A percentile compares a stretch with the other conserved stretches of the same genome.
Evolutionary conservation across 2,888 invertebrate species (phyloP).

Genomic region (Serripes groenlandicus): DNA sequence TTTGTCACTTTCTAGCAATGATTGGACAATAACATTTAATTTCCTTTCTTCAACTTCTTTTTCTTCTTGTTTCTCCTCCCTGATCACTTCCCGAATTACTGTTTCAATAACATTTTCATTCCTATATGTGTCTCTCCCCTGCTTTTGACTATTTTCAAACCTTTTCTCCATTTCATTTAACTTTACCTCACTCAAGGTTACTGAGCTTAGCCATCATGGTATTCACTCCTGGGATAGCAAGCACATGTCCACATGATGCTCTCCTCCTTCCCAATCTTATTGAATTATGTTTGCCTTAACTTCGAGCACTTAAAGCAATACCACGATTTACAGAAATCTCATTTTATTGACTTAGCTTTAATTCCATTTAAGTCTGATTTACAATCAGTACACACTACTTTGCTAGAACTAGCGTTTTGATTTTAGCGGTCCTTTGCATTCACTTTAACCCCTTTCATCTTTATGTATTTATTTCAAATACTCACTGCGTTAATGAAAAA

Average conservation of each 20-base stretch:
- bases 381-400: background rate
- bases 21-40: conserved; percentile 1
- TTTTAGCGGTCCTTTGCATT: too few species aligned
- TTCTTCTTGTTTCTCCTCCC: background rate
- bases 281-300: too few species aligned
- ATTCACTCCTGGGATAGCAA: background rate
- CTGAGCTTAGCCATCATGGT: background rate
- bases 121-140: too few species aligned
- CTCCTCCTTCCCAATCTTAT: too few species aligned
- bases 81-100: background rate
- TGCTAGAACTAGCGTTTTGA: background rate
- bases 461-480: too few species aligned
- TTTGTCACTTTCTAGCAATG: conserved; percentile 4
- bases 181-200: background rate
- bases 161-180: background rate
- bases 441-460: background rate
- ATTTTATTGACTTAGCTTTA: background rate
- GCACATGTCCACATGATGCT: background rate
- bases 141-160: too few species aligned
- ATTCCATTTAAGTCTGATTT: background rate
- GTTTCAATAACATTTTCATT: background rate
- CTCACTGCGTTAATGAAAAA: too few species aligned
- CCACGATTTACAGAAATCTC: conserved; percentile 13
- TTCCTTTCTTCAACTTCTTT: background rate
- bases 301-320: conserved; percentile 15